phyloP scores from a whole-genome alignment of 2,888 invertebrate species.

The Lomographa bimaculata region DNA sequence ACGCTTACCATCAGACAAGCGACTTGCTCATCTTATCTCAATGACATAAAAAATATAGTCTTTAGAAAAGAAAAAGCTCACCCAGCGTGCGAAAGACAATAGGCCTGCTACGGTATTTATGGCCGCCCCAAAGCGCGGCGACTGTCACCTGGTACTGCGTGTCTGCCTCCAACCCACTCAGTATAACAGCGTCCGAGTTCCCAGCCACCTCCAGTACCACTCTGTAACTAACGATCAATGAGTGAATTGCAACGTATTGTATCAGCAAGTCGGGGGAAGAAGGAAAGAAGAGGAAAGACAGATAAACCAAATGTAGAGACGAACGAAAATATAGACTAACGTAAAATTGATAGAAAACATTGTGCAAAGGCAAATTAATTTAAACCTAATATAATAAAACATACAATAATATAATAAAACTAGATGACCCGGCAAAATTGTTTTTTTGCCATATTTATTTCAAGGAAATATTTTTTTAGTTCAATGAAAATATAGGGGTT shows the following conservation, averaged over 20 bases:
- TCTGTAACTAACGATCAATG: conserved; percentile 93
- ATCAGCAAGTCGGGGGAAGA: conserved; percentile 50
- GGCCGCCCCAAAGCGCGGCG: conserved; percentile 92
- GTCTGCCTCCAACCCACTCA: conserved; percentile 91
- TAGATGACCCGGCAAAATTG: too few relatives aligned
- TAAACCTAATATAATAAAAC: too few relatives aligned
- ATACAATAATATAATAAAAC: too few relatives aligned
- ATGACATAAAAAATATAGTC: too few relatives aligned
- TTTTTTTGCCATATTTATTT: too few relatives aligned
- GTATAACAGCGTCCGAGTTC: conserved; percentile 93
- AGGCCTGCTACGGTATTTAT: conserved; percentile 92
- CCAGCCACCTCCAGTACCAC: conserved; percentile 95
- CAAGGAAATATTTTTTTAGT: too few relatives aligned
- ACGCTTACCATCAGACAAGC: too few relatives aligned
- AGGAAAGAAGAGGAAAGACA: conserved; percentile 48
- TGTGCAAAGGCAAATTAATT: background rate
- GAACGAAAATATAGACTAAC: conserved; percentile 4
- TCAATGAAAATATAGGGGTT: too few relatives aligned
- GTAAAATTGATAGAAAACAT: conserved; percentile 2
- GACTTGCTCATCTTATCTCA: too few relatives aligned
- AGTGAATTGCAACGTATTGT: conserved; percentile 82
- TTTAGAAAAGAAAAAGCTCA: too few relatives aligned
- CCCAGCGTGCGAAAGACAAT: conserved; percentile 96
- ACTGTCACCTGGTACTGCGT: conserved; percentile 95
- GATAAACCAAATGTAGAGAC: conserved; percentile 17